Evolutionary conservation across 2,888 invertebrate species (phyloP), one percentile per base, ranked within the genome.

Genomic region (Lordiphosa andalusiaca): DNA sequence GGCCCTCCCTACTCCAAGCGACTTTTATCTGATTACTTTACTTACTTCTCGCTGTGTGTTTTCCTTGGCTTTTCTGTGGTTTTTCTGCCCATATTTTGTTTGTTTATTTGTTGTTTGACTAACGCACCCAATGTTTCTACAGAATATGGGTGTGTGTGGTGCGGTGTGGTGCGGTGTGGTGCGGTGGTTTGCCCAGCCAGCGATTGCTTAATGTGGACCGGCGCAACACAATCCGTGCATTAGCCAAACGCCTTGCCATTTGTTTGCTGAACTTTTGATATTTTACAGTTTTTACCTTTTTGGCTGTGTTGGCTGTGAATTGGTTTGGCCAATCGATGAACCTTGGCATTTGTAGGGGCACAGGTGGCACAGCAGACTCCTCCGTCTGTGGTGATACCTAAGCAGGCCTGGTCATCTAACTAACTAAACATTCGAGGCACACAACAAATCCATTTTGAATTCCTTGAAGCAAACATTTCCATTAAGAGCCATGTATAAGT

Each of bases 61-160:
- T 30, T 30, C 3, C 2, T 30, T 9, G 2, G 7, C 7, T 30
- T 30, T 30, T 30, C 30, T 9, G 30, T 30, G 7, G 7, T 30
- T 30, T 30, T 30, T 9, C 3, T 7, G n/a, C n/a, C n/a, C 30
- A 7, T 9, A 30, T 30, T 30, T 30, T 30, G 30, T 30, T 30
- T 9, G 30, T 30, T 30, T 30, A 30, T 69, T 47, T 84, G 84
- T 80, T 80, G 84, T 80, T 80, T 75, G 76, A 69, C 84, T 63
- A 85, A 80, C 85, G 85, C 85, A 83, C 84, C 85, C 81, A 80
- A 85, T 55, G 59, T 64, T 73, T 64, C 76, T 58, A 66, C 59
- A 67, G 62, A 76, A 77, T 56, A 67, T 76, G 74, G 76, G 74
- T 77, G 81, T 76, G 42, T 30, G 21, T 16, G 16, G n/a, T n/a